phyloP scores from a whole-genome alignment of 2,888 invertebrate genomes.

The Aphidoletes aphidimyza region DNA sequence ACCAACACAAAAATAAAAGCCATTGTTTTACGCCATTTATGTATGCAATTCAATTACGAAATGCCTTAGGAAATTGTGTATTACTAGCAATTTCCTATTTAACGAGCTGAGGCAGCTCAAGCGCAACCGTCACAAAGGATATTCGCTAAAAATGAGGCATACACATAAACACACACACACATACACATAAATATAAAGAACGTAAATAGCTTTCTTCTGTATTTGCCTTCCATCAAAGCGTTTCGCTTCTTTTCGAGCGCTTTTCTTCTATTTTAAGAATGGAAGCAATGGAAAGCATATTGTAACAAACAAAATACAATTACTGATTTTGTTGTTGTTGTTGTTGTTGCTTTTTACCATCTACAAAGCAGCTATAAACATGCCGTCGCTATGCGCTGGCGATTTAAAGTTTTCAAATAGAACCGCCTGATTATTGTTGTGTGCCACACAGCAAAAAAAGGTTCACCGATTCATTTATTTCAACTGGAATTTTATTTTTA shows the following conservation, averaged over 20 bases:
- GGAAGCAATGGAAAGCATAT: not conserved
- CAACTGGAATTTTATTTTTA: not conserved
- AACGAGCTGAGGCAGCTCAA: not conserved
- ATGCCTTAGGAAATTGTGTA: slow-evolving; percentile 9
- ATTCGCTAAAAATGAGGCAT: not conserved
- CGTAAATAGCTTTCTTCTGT: not conserved
- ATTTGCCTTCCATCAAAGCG: slow-evolving; percentile 13
- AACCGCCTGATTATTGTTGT: not conserved
- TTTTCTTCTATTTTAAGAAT: not conserved
- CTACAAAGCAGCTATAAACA: slow-evolving; percentile 21
- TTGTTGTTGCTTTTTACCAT: too few relatives aligned
- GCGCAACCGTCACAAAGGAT: not conserved
- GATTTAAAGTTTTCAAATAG: slow-evolving; percentile 15
- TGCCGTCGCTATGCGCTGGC: not conserved
- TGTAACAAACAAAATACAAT: slow-evolving; percentile 38
- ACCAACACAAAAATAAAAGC: not conserved
- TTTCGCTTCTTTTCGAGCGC: not conserved
- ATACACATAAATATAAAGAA: not conserved
- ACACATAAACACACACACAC: not conserved
- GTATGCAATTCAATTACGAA: not conserved
- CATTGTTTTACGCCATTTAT: not conserved
- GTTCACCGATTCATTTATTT: not conserved
- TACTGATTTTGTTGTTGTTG: too few relatives aligned
- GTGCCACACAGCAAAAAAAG: not conserved
- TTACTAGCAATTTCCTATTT: slow-evolving; percentile 27